Percentiles rank a stretch among this genome's conserved stretches.
Conservation (phyloP, 2,797 vertebrate genomes). For the Urophycis tenuis region DNA sequence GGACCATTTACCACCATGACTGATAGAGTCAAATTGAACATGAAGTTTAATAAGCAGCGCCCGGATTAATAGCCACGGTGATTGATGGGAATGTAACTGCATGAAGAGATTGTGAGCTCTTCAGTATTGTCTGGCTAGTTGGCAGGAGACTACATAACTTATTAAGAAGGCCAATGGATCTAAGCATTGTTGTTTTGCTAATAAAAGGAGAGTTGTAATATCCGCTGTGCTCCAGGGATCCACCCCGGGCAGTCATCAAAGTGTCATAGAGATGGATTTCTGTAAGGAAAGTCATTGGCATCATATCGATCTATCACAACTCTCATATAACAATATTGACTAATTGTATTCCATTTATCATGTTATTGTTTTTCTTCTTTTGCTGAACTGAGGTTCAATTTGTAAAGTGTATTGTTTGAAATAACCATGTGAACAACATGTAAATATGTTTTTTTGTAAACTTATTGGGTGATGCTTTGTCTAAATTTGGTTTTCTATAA, state of each 20-base stretch:
- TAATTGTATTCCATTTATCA: conserved; percentile 61
- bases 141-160: conserved; percentile 50
- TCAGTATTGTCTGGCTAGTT: conserved; percentile 45
- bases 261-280: conserved; percentile 33
- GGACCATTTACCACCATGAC: too few relatives aligned
- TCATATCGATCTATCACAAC: conserved; percentile 31
- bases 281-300: neutral
- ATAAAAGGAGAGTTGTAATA: conserved; percentile 42
- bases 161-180: conserved; percentile 45
- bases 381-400: conserved; percentile 36
- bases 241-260: conserved; percentile 31
- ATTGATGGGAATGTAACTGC: neutral
- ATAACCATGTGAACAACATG: conserved; percentile 57
- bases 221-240: conserved; percentile 40
- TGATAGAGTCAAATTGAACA: too few relatives aligned
- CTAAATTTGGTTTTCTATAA: conserved; percentile 4
- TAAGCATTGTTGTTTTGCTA: conserved; percentile 46
- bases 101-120: neutral
- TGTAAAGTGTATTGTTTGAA: conserved; percentile 69
- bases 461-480: conserved; percentile 11
- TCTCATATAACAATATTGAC: conserved; percentile 36
- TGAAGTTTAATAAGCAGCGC: neutral
- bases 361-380: conserved; percentile 36
- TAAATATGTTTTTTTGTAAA: conserved; percentile 74
- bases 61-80: neutral